A percentile compares a stretch with the other conserved stretches of the same genome.
These are phyloP conservation scores for Anastatus disparis DNA, from an alignment of 1,140 invertebrate genomes.

Conservation along the genomic window DNA sequence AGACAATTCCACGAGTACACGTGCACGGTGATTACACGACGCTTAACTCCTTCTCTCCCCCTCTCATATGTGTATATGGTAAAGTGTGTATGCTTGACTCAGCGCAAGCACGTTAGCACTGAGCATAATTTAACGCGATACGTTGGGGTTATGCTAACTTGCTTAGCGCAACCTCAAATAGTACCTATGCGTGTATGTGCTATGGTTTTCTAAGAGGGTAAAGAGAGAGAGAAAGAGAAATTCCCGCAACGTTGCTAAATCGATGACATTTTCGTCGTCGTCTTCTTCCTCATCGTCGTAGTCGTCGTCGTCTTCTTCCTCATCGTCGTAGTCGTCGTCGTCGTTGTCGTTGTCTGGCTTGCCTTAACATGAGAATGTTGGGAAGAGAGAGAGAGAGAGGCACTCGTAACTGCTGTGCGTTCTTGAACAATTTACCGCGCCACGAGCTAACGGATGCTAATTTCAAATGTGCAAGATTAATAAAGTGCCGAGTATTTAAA, in stretches of 20 bases:
- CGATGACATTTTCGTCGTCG: slow-evolving; percentile 49
- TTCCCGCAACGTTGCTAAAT: slow-evolving; percentile 55
- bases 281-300: neutral
- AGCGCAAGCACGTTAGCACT: slow-evolving; percentile 50
- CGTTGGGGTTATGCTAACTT: slow-evolving; percentile 67
- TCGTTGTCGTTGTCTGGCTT: slow-evolving; percentile 15
- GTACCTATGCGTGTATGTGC: slow-evolving; percentile 50
- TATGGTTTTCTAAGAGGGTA: no score
- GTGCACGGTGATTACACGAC: slow-evolving; percentile 48
- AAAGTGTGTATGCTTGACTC: neutral
- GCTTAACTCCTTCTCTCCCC: slow-evolving; percentile 29
- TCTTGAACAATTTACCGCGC: slow-evolving; percentile 36
- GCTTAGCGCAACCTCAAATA: slow-evolving; percentile 67
- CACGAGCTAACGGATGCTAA: slow-evolving; percentile 39
- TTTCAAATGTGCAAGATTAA: neutral
- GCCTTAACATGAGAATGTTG: slow-evolving; percentile 35
- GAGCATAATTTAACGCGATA: slow-evolving; percentile 68
- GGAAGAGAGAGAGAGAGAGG: no score
- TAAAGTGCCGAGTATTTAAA: neutral
- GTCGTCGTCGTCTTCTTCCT: neutral
- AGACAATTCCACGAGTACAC: slow-evolving; percentile 39
- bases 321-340: neutral
- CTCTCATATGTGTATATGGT: neutral
- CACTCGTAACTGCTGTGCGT: no score
- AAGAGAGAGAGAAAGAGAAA: slow-evolving; percentile 38